Evolutionary conservation across 1,140 invertebrate species (phyloP).

Genomic region (Drosophila chauvacae): DNA sequence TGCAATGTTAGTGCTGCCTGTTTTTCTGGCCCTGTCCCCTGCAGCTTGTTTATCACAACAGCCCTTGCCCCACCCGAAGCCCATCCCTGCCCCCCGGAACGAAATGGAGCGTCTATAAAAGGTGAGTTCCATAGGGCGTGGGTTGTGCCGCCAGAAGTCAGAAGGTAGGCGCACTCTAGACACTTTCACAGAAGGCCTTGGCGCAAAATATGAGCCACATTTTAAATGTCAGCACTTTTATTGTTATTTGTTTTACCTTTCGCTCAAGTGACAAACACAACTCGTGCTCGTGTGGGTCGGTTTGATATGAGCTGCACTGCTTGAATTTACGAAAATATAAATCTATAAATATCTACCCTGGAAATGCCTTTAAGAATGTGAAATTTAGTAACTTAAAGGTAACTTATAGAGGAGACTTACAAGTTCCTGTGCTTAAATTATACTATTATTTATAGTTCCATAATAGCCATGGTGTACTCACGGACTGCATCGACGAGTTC

Average conservation of each 20-base stretch:
- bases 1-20: constrained; percentile 65
- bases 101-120: constrained; percentile 70
- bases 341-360: background rate
- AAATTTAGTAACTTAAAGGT: background rate
- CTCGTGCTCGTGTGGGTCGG: background rate
- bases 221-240: constrained; percentile 63
- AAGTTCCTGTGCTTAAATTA: background rate
- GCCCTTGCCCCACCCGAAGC: background rate
- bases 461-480: constrained; percentile 59
- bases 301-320: constrained; percentile 3
- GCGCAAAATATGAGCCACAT: constrained; percentile 57
- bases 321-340: constrained; percentile 7
- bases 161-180: constrained; percentile 18
- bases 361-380: background rate
- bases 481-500: constrained; percentile 79
- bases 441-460: background rate
- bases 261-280: constrained; percentile 32
- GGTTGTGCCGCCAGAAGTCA: constrained; percentile 22
- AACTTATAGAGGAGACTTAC: background rate
- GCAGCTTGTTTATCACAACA: constrained; percentile 59
- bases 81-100: constrained; percentile 20
- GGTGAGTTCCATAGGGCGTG: constrained; percentile 47
- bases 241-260: constrained; percentile 54
- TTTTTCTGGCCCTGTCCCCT: constrained; percentile 42
- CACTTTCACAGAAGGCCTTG: constrained; percentile 49